Conservation (phyloP, 1,140 invertebrate genomes). For the Centruroides vittatus region DNA sequence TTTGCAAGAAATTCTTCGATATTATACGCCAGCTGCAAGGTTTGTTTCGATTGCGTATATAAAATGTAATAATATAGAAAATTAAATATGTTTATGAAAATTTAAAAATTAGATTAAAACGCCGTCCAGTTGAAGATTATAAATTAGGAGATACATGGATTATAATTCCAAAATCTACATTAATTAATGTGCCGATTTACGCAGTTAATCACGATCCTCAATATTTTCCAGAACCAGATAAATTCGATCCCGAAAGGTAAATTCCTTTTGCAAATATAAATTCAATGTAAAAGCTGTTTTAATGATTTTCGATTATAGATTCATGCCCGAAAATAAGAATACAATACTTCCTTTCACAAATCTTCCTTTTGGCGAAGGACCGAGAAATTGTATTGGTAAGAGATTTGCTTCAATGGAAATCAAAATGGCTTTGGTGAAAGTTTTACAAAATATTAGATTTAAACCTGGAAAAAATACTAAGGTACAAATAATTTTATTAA, state of each 20-base stretch:
- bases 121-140: constrained; percentile 5
- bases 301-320: constrained; percentile 18
- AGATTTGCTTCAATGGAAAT: background rate
- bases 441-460: background rate
- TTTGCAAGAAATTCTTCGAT: constrained; percentile 45
- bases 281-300: background rate
- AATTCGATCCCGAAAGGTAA: constrained; percentile 38
- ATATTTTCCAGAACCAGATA: constrained; percentile 39
- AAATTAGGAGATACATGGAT: constrained; percentile 6
- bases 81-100: no score
- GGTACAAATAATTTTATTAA: background rate
- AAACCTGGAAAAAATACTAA: background rate
- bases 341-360: background rate
- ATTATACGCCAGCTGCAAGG: constrained; percentile 36
- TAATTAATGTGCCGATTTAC: constrained; percentile 33
- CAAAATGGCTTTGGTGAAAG: background rate
- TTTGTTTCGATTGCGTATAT: no score
- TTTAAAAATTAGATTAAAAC: background rate
- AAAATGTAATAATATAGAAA: no score
- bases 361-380: background rate
- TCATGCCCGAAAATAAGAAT: background rate
- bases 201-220: constrained; percentile 42
- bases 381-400: background rate
- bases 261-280: background rate
- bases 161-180: constrained; percentile 27